A percentile compares a stretch with the other conserved stretches of the same genome.
Evolutionary conservation across 2,797 vertebrate genomes (phyloP).

Genomic region (Melanogrammus aeglefinus): DNA sequence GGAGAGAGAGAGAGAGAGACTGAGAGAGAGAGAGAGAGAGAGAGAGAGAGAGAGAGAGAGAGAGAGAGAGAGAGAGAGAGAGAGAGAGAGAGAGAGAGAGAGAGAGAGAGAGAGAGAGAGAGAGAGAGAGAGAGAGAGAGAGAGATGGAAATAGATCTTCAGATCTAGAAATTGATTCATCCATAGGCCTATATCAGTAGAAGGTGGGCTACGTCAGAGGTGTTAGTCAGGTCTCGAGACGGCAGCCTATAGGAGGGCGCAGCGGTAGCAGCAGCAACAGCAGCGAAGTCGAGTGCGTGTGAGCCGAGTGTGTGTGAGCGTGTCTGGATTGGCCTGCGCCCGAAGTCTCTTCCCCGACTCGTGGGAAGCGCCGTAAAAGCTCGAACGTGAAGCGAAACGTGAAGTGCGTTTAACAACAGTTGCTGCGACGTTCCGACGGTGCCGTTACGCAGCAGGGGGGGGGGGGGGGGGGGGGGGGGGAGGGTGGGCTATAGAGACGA

Average conservation of each 20-base stretch:
- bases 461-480: neutral
- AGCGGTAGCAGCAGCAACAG: no score
- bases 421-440: neutral
- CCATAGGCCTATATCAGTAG: neutral
- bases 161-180: neutral
- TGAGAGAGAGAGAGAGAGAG: neutral
- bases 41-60: neutral
- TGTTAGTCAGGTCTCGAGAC: slow-evolving; percentile 1
- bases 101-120: neutral
- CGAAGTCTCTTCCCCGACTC: no score
- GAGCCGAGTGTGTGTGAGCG: no score
- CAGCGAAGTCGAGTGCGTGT: no score
- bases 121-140: neutral
- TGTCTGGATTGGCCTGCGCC: no score
- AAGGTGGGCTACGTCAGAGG: neutral
- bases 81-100: neutral
- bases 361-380: no score
- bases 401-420: neutral
- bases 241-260: neutral
- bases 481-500: neutral
- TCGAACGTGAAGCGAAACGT: neutral
- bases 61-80: neutral
- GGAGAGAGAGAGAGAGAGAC: neutral
- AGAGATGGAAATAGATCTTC: neutral
- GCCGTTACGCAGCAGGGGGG: neutral